Evolutionary conservation across 2,888 invertebrate genomes (phyloP).

Genomic region (Osedax frankpressi): DNA sequence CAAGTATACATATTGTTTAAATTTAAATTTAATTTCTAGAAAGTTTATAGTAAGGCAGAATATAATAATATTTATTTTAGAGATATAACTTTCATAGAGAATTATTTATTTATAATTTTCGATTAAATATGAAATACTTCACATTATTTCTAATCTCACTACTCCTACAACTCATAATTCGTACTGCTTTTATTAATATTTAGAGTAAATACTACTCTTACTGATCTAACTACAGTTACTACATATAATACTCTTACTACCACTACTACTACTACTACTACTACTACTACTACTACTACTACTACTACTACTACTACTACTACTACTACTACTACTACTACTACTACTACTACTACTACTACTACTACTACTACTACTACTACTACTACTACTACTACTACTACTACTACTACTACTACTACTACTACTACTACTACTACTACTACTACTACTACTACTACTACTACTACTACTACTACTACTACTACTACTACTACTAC

Average conservation of each 20-base stretch:
- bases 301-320: not conserved
- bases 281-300: not conserved
- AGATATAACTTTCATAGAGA: too few species aligned
- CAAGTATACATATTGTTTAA: too few species aligned
- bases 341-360: not conserved
- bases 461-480: slow-evolving; percentile 3
- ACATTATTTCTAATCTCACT: too few species aligned
- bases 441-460: slow-evolving; percentile 7
- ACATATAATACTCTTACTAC: not conserved
- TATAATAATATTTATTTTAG: too few species aligned
- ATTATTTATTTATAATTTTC: too few species aligned
- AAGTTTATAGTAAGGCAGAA: too few species aligned
- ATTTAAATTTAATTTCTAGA: too few species aligned
- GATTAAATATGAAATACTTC: too few species aligned
- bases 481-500: not conserved
- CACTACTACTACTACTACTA: not conserved
- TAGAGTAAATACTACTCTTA: too few species aligned
- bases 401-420: slow-evolving; percentile 5
- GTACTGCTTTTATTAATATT: too few species aligned
- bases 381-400: slow-evolving; percentile 1
- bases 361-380: not conserved
- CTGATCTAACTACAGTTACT: too few species aligned
- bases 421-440: slow-evolving; percentile 7
- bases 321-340: not conserved
- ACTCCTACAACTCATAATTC: too few species aligned